A percentile compares a stretch with the other conserved stretches of the same genome.
These are phyloP conservation scores for Erethizon dorsatum DNA, from an alignment of 2,797 vertebrate genomes.

Conservation along the genomic window DNA sequence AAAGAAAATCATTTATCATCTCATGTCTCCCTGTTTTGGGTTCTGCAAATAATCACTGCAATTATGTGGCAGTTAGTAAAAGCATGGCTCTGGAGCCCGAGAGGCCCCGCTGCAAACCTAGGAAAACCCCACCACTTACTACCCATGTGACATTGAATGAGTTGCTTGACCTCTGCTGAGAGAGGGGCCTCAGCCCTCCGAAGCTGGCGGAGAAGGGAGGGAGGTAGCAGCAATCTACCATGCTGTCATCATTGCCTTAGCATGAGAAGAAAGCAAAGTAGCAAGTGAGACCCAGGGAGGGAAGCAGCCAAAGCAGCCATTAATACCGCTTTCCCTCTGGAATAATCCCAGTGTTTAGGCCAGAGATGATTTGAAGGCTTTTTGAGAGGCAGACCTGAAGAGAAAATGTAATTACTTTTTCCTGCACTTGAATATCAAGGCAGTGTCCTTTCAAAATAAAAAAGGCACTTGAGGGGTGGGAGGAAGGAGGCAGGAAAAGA, in stretches of 20 bases:
- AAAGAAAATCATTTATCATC: constrained; percentile 64
- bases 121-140: background rate
- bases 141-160: background rate
- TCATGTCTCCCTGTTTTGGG: background rate
- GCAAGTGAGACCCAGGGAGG: background rate
- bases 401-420: constrained; percentile 83
- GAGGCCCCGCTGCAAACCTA: background rate
- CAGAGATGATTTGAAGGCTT: constrained; percentile 72
- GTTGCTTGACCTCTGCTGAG: background rate
- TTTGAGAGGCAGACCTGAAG: constrained; percentile 67
- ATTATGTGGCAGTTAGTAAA: background rate
- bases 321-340: constrained; percentile 13
- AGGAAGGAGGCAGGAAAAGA: constrained; percentile 47
- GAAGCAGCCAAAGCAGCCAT: background rate
- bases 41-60: constrained; percentile 26
- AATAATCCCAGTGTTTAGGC: constrained; percentile 70
- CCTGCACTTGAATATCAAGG: constrained; percentile 80
- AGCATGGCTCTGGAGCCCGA: background rate
- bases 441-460: constrained; percentile 76
- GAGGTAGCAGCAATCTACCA: background rate
- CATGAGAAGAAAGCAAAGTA: background rate
- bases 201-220: background rate
- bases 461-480: constrained; percentile 42
- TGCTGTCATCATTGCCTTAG: background rate
- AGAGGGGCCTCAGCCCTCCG: background rate